A percentile compares a stretch with the other conserved stretches of the same genome.
phyloP scores from a whole-genome alignment of 2,888 invertebrate genomes.

The Ischnura elegans region DNA sequence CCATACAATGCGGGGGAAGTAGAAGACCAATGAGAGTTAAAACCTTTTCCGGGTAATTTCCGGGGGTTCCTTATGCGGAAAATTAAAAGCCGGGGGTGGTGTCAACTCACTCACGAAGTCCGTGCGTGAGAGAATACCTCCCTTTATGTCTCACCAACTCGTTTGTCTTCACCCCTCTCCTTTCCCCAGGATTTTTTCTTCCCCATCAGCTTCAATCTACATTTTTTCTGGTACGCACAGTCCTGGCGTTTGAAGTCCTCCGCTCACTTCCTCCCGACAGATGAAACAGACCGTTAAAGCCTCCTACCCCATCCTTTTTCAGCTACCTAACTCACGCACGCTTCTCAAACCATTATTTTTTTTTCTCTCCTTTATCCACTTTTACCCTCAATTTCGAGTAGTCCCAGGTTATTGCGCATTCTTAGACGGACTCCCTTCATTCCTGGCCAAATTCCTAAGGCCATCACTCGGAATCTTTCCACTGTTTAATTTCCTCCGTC shows the following conservation, averaged over 20 bases:
- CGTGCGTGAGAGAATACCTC: background rate
- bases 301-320: background rate
- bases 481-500: background rate
- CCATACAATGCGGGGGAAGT: background rate
- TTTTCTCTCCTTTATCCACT: background rate
- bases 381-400: background rate
- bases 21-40: conserved; percentile 52
- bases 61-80: conserved; percentile 63
- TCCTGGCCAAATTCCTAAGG: background rate
- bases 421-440: background rate
- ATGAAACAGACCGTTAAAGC: background rate
- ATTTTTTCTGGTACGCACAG: background rate
- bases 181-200: background rate
- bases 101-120: conserved; percentile 38
- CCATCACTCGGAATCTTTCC: background rate
- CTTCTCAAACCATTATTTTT: background rate
- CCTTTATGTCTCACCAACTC: background rate
- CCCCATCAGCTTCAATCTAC: conserved; percentile 1
- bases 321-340: background rate
- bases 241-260: background rate
- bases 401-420: background rate
- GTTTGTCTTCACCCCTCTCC: background rate
- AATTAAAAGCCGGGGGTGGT: conserved; percentile 53
- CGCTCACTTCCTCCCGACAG: background rate
- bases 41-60: conserved; percentile 48